Percentiles rank a stretch among this genome's conserved stretches.
These are phyloP conservation scores for Erpetoichthys calabaricus DNA, from an alignment of 2,797 vertebrate species.

Conservation along the genomic window DNA sequence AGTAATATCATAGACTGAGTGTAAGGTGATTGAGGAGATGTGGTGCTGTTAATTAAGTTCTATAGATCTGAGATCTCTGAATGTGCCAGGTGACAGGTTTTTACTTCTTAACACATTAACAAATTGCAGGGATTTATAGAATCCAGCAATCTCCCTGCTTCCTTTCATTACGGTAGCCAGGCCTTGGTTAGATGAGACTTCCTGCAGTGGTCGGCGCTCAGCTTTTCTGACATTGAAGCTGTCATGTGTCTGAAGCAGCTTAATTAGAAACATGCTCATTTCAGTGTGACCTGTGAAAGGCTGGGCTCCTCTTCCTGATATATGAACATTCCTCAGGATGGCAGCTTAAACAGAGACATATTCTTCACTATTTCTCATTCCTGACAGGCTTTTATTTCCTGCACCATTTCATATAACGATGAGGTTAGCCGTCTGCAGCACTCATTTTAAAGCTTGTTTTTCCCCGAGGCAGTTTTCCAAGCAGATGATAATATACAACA, in stretches of 20 bases:
- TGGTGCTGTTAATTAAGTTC: constrained; percentile 25
- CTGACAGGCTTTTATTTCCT: neutral
- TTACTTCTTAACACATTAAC: constrained; percentile 24
- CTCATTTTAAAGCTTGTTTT: too few species aligned
- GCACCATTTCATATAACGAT: too few species aligned
- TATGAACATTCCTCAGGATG: constrained; percentile 28
- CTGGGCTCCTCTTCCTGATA: constrained; percentile 28
- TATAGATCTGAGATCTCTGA: constrained; percentile 20
- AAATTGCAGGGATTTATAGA: constrained; percentile 32
- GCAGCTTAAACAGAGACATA: constrained; percentile 10
- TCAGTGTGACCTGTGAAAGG: constrained; percentile 23
- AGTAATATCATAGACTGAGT: constrained; percentile 12
- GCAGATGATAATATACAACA: too few species aligned
- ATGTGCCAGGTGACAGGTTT: constrained; percentile 23
- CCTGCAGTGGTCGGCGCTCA: constrained; percentile 44
- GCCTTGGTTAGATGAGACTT: constrained; percentile 44
- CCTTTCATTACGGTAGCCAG: constrained; percentile 40
- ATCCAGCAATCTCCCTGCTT: constrained; percentile 36
- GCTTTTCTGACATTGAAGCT: constrained; percentile 38
- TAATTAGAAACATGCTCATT: constrained; percentile 56
- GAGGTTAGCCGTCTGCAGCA: too few species aligned
- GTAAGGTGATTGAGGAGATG: constrained; percentile 16
- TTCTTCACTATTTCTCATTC: constrained; percentile 2
- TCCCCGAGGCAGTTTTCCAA: too few species aligned
- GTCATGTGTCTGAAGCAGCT: constrained; percentile 30